Conservation (phyloP, 2,797 vertebrate species). For the Dendrocincla fuliginosa region DNA sequence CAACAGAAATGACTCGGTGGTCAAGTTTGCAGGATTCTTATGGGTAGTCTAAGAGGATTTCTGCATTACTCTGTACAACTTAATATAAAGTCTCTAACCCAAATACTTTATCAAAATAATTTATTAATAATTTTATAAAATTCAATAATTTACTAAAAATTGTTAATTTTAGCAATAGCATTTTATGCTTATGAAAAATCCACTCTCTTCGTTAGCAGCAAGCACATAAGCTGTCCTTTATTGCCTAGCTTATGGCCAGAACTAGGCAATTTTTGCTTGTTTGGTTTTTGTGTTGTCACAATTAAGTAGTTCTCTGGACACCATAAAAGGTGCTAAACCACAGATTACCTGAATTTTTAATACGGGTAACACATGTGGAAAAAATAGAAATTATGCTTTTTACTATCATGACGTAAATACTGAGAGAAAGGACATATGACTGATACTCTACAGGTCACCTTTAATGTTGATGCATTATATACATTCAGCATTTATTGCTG, state of each 20-base stretch:
- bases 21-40: background rate
- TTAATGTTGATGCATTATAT: slow-evolving; percentile 27
- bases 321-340: background rate
- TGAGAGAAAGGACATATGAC: background rate
- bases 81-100: background rate
- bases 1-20: background rate
- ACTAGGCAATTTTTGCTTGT: background rate
- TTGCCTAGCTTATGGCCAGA: background rate
- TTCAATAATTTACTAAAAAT: background rate
- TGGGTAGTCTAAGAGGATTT: background rate
- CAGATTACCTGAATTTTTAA: background rate
- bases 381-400: background rate
- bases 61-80: background rate
- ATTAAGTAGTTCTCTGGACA: background rate
- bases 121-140: rapidly evolving
- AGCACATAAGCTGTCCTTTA: rapidly evolving
- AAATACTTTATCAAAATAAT: background rate
- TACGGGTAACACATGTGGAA: rapidly evolving
- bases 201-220: background rate
- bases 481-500: slow-evolving; percentile 49
- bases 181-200: background rate
- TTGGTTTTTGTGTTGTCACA: background rate
- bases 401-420: background rate
- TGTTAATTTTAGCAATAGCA: background rate
- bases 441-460: slow-evolving; percentile 43